Evolutionary conservation across 1,140 invertebrate species (phyloP).

Genomic region (Calephelis virginiensis): DNA sequence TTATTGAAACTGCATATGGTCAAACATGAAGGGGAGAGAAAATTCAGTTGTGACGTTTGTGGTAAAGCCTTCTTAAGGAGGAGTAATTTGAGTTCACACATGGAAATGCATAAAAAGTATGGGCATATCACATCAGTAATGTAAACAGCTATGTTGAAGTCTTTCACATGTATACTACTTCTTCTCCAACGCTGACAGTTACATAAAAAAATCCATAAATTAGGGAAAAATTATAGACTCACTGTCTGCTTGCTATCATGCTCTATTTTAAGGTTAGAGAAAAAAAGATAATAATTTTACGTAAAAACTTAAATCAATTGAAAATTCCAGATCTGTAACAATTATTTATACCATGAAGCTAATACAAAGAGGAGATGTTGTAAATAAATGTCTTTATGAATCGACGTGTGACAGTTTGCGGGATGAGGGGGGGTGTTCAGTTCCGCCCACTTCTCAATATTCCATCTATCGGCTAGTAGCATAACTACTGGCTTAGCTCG

Average conservation of each 20-base stretch:
- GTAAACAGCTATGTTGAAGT: neutral
- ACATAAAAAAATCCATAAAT: too few relatives aligned
- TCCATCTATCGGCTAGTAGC: neutral
- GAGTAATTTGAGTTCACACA: conserved; percentile 58
- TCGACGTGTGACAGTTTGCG: neutral
- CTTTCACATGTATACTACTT: neutral
- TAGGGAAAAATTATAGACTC: too few relatives aligned
- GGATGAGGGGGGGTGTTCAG: neutral
- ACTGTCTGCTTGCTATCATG: too few relatives aligned
- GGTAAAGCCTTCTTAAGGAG: conserved; percentile 80
- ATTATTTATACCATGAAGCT: too few relatives aligned
- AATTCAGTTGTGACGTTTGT: conserved; percentile 80
- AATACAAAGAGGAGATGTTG: too few relatives aligned
- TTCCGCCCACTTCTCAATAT: neutral
- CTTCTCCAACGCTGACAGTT: neutral
- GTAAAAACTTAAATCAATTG: too few relatives aligned
- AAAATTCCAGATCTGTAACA: neutral
- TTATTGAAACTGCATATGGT: conserved; percentile 79
- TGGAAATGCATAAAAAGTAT: conserved; percentile 65
- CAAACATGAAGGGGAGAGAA: conserved; percentile 82
- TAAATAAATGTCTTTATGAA: too few relatives aligned
- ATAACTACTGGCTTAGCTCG: neutral
- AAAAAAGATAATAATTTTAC: too few relatives aligned
- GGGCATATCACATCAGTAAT: conserved; percentile 37
- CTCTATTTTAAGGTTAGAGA: too few relatives aligned